phyloP scores from a whole-genome alignment of 2,797 vertebrate species.

The Leptatherina wallacei region DNA sequence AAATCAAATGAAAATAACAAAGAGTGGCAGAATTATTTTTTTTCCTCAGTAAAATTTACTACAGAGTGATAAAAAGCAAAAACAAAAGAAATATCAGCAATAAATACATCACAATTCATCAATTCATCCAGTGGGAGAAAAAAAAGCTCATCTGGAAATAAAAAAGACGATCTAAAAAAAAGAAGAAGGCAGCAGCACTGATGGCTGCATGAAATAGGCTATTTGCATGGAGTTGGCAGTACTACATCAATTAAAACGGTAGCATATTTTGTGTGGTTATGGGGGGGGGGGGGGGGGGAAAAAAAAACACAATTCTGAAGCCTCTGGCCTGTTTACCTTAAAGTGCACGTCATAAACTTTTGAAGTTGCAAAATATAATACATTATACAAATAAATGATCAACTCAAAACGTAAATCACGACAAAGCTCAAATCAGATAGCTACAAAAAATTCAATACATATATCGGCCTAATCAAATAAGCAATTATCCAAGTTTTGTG shows the following conservation, averaged over 20 bases:
- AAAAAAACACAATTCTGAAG: slow-evolving; percentile 67
- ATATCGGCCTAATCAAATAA: slow-evolving; percentile 57
- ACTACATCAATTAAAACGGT: slow-evolving; percentile 77
- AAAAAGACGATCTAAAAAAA: slow-evolving; percentile 73
- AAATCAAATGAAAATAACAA: slow-evolving; percentile 82
- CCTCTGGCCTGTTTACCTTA: slow-evolving; percentile 83
- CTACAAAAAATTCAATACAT: slow-evolving; percentile 43
- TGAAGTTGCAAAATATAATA: slow-evolving; percentile 81
- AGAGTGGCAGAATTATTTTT: slow-evolving; percentile 88
- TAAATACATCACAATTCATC: slow-evolving; percentile 90
- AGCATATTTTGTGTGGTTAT: slow-evolving; percentile 55
- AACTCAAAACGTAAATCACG: slow-evolving; percentile 63
- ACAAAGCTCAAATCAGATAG: slow-evolving; percentile 50
- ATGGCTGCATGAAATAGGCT: slow-evolving; percentile 89
- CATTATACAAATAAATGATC: slow-evolving; percentile 52
- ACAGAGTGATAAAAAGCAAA: slow-evolving; percentile 84
- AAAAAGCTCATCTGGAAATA: slow-evolving; percentile 80
- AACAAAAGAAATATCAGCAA: slow-evolving; percentile 87
- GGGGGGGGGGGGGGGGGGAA: slow-evolving; percentile 11
- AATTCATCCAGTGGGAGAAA: slow-evolving; percentile 80
- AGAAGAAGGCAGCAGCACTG: slow-evolving; percentile 79
- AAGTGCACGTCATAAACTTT: slow-evolving; percentile 90
- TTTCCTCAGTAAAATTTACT: slow-evolving; percentile 77
- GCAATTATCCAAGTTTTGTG: slow-evolving; percentile 61
- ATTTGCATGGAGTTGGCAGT: slow-evolving; percentile 88